phyloP scores from a whole-genome alignment of 1,140 invertebrate genomes.

The Scaptomyza pallida region DNA sequence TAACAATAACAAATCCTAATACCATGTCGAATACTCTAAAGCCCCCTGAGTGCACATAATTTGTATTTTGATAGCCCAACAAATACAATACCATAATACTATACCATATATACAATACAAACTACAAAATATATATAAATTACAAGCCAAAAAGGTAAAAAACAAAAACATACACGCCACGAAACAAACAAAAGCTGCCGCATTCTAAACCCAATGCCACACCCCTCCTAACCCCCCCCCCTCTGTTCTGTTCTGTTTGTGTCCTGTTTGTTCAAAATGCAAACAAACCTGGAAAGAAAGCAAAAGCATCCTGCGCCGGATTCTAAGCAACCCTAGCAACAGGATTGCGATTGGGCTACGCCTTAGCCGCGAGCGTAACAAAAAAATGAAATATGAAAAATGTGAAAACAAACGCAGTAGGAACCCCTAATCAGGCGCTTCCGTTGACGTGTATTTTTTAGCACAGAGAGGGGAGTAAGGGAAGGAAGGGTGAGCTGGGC shows the following conservation, averaged over 20 bases:
- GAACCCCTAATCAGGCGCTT: conserved; percentile 65
- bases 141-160: conserved; percentile 80
- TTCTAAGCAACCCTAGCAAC: conserved; percentile 68
- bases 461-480: conserved; percentile 9
- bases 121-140: conserved; percentile 78
- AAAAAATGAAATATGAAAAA: background rate
- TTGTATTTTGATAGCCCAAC: conserved; percentile 78
- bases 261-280: conserved; percentile 54
- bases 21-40: conserved; percentile 62
- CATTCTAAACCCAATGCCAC: conserved; percentile 34
- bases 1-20: conserved; percentile 39
- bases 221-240: background rate
- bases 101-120: conserved; percentile 68
- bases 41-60: conserved; percentile 56
- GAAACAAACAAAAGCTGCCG: conserved; percentile 54
- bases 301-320: conserved; percentile 35
- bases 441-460: conserved; percentile 37
- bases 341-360: conserved; percentile 19
- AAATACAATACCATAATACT: conserved; percentile 68
- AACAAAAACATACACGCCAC: conserved; percentile 6
- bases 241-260: background rate
- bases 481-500: background rate
- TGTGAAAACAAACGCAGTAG: conserved; percentile 25
- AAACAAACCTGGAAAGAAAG: conserved; percentile 62
- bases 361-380: conserved; percentile 43